These are phyloP conservation scores for Mesocentrotus franciscanus DNA, from an alignment of 53 echinoderm and acorn worm genomes.

Conservation along the genomic window DNA sequence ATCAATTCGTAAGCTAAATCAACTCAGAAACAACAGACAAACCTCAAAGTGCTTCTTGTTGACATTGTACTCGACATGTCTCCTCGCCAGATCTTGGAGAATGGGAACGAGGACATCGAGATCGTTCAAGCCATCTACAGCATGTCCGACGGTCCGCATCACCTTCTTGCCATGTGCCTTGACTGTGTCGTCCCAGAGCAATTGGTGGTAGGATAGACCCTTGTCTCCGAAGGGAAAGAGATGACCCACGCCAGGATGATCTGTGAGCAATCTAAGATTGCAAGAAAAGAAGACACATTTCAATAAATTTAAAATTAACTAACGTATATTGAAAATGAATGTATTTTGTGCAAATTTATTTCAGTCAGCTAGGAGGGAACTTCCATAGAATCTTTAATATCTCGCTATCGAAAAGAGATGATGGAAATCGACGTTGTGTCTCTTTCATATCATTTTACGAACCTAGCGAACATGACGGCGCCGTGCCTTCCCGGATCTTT, in stretches of 20 bases:
- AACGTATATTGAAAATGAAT: neutral
- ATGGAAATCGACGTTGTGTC: neutral
- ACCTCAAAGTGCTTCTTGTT: slow-evolving; percentile 69
- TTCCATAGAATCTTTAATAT: neutral
- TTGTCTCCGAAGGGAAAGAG: slow-evolving; percentile 73
- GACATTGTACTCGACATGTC: slow-evolving; percentile 71
- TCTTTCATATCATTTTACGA: neutral
- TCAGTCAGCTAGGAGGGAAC: neutral
- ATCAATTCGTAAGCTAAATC: neutral
- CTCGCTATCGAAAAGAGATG: neutral
- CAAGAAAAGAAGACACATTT: neutral
- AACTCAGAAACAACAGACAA: neutral
- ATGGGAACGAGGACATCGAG: slow-evolving; percentile 67
- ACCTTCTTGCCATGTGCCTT: slow-evolving; percentile 66
- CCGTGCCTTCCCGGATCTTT: slow-evolving; percentile 51
- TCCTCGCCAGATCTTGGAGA: slow-evolving; percentile 70
- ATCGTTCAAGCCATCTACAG: slow-evolving; percentile 68
- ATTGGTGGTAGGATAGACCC: slow-evolving; percentile 58
- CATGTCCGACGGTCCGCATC: slow-evolving; percentile 74
- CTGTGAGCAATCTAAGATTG: slow-evolving; percentile 57
- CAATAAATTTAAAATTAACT: neutral
- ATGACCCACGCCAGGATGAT: slow-evolving; percentile 60
- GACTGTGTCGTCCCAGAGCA: slow-evolving; percentile 58
- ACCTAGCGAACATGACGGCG: slow-evolving; percentile 65
- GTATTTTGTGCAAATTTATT: neutral